phyloP scores from a whole-genome alignment of 2,797 vertebrate species.

The Anguilla pacifica region DNA sequence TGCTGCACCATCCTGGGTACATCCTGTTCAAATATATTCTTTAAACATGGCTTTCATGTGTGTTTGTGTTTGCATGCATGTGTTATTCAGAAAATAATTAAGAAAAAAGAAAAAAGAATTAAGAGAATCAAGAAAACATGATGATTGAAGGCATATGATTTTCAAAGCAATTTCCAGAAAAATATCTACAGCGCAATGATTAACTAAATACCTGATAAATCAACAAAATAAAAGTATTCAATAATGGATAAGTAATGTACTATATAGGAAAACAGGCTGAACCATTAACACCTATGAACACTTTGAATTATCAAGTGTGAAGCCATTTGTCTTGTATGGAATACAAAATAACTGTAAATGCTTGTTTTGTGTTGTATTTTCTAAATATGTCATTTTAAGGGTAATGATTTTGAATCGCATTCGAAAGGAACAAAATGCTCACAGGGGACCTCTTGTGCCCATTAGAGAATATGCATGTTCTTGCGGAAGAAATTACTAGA shows the following conservation, averaged over 20 bases:
- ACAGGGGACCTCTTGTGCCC: constrained; percentile 58
- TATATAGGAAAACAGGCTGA: too few species aligned
- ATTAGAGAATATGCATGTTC: constrained; percentile 36
- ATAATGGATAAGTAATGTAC: too few species aligned
- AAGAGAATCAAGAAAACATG: too few species aligned
- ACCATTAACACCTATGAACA: too few species aligned
- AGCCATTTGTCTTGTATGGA: not conserved
- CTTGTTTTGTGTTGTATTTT: not conserved
- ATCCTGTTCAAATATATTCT: not conserved
- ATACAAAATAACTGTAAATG: not conserved
- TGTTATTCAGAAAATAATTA: too few species aligned
- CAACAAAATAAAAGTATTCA: not conserved
- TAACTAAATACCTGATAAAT: not conserved
- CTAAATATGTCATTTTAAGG: not conserved
- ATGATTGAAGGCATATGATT: not conserved
- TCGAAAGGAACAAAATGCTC: not conserved
- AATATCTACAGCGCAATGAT: not conserved
- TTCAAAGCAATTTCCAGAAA: not conserved
- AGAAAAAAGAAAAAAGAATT: too few species aligned
- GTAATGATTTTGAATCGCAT: not conserved
- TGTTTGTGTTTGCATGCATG: not conserved
- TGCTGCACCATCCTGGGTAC: not conserved
- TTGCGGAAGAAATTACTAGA: not conserved
- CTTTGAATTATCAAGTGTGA: not conserved
- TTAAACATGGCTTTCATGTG: not conserved